Evolutionary conservation across 2,797 vertebrate genomes (phyloP).

Genomic region (Telmatherina bonti): DNA sequence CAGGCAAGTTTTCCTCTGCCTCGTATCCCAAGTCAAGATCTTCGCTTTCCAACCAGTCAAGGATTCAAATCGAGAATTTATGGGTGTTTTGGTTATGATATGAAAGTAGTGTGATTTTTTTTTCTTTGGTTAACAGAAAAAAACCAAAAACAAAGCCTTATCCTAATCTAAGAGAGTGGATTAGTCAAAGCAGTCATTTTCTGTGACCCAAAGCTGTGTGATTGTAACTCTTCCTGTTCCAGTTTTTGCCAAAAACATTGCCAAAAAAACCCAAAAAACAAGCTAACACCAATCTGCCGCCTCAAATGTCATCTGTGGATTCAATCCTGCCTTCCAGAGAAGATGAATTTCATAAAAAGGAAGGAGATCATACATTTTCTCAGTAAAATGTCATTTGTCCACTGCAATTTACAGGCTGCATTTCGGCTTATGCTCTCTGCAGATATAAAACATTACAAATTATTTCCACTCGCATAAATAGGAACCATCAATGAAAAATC

Average conservation of each 20-base stretch:
- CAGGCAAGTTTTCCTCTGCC: too few species aligned
- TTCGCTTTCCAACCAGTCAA: constrained; percentile 7
- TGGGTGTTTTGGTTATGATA: constrained; percentile 34
- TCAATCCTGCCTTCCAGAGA: not conserved
- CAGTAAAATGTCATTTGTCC: not conserved
- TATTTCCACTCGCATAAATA: not conserved
- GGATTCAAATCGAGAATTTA: constrained; percentile 54
- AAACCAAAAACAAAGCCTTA: not conserved
- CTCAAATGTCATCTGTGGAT: not conserved
- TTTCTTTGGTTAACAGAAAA: constrained; percentile 15
- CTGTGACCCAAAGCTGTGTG: not conserved
- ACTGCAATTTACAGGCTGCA: not conserved
- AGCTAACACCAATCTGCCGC: not conserved
- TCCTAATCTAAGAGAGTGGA: constrained; percentile 18
- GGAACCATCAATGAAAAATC: not conserved
- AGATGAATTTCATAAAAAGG: not conserved
- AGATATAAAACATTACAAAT: not conserved
- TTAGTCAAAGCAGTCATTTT: not conserved
- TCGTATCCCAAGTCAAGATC: too few species aligned
- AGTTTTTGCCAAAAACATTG: not conserved
- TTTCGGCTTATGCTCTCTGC: not conserved
- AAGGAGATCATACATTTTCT: not conserved
- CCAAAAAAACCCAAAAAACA: not conserved
- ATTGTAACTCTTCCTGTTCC: not conserved
- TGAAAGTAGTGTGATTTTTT: constrained; percentile 4